Base-by-base conservation (phyloP, 2,113 vertebrate species). In the Notechis scutatus region DNA sequence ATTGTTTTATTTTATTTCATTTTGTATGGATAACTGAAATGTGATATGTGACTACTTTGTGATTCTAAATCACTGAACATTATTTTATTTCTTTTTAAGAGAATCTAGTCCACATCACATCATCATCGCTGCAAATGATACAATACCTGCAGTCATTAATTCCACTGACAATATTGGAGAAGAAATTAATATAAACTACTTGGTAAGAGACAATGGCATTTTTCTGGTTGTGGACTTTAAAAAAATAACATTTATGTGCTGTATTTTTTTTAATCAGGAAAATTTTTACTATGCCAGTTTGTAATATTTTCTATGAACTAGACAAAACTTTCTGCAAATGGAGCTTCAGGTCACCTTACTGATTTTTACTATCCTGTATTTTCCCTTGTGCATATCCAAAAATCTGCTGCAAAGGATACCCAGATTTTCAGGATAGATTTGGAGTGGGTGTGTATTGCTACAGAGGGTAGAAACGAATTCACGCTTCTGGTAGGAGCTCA, bases 131-230 rank as follows among this genome's bases (percentile, higher is more conserved):
- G 97, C 98, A 94, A 98, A 98, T 74, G 98, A 99, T 54, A 97
- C 98, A 0, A 93, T 98, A 3, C 95, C 98, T 56, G 95, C 93
- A 50, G 34, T 96, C 12, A 96, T 99, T 94, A 99, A 98, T 92
- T 97, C 98, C 92, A 99, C 98, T 88, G 97, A 96, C 4, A 96
- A 97, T 61, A 98, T 99, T 0, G 99, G 99, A 64, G 98, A 98
- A 95, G 98, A 99, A 97, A 95, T 99, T 96, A 97, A 97, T 94
- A 96, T 99, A 87, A 98, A 96, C 96, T 99, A 99, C 93, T 97
- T 93, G 98, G 99, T 99, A 98, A 98, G 97, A 95, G 15, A 96
- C 45, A 90, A 34, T 91, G 15, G 85, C 91, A 85, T 88, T 91
- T 91, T 87, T 50, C 92, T 90, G 55, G 2, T 87, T 93, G 29